Base-by-base conservation (phyloP, 1,140 invertebrate genomes). In the Brachionus plicatilis region DNA sequence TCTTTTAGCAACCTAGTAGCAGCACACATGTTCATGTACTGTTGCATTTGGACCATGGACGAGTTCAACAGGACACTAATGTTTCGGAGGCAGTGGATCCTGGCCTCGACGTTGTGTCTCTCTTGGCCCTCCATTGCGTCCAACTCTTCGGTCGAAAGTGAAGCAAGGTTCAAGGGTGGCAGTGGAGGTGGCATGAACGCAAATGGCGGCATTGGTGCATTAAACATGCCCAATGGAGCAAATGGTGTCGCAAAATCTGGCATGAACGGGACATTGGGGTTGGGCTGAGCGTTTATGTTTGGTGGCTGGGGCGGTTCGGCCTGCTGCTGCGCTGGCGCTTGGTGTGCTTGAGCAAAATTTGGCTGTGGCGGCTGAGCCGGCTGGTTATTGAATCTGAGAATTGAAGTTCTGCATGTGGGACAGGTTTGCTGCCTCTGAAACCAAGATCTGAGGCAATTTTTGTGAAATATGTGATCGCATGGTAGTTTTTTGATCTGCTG, bases 381-480 rank as follows among this genome's bases (percentile, higher is more conserved):
- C 9, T 1, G 68, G 8, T 43, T 33, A 14, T 37, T 78, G 7
- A 68, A 92, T 76, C 94, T 92, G 85, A 99, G 90, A 87, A 99
- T 96, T 90, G 99, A 98, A 66, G 98, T 92, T 20, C 98, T 92
- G 90, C 98, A 99, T 0, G 97, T 99, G 5, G 98, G 98, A 90
- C 98, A 99, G 0, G 97, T 99, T 91, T 99, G 98, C 89, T 99
- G 98, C 11, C 97, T 92, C 91, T 99, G 98, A 90, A 99, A 99
- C 97, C 97, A 99, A 4, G 96, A 96, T 8, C 97, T 92, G n/a
- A 99, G 91, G 90, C 98, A 99, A 41, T 94, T 94, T 27, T 96
- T 95, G 90, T 99, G 98, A 91, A 99, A 99, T 87, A 99, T 99
- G 89, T 99, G 98, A 90, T 97, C 97, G 91, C 98, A 99, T 0